These are phyloP conservation scores for Macaria liturata DNA, from an alignment of 2,888 invertebrate species.

Conservation along the genomic window DNA sequence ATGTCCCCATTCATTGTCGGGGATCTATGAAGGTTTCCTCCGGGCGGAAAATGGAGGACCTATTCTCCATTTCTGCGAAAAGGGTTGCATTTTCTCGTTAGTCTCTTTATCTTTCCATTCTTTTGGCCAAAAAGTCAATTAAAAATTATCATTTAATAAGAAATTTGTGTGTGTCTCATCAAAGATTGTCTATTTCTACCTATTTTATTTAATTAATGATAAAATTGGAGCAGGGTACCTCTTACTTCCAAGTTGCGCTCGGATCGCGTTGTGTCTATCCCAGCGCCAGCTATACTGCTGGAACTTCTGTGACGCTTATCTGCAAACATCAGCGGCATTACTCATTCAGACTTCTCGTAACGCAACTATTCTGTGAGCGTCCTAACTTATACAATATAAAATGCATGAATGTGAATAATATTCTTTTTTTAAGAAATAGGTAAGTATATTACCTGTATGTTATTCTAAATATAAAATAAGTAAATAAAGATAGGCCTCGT, in stretches of 20 bases:
- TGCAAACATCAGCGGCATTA: constrained; percentile 37
- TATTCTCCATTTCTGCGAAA: too few species aligned
- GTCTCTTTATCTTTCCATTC: neutral
- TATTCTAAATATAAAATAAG: too few species aligned
- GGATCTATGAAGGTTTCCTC: too few species aligned
- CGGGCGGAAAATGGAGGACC: too few species aligned
- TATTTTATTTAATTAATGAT: neutral
- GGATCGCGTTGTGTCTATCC: constrained; percentile 64
- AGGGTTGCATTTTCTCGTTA: neutral
- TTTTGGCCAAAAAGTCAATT: neutral
- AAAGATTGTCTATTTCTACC: neutral
- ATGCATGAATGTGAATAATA: too few species aligned
- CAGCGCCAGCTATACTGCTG: constrained; percentile 64
- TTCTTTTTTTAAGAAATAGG: too few species aligned
- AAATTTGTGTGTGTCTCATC: neutral
- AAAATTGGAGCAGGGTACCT: constrained; percentile 51
- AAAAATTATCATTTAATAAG: neutral
- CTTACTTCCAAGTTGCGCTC: constrained; percentile 67
- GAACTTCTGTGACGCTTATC: constrained; percentile 77
- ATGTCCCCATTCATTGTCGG: too few species aligned
- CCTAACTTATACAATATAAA: too few species aligned
- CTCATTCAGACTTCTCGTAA: too few species aligned
- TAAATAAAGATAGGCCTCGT: neutral
- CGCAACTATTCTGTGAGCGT: too few species aligned
- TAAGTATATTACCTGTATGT: too few species aligned